A percentile compares a stretch with the other conserved stretches of the same genome.
These are phyloP conservation scores for Heliconius cydno DNA, from an alignment of 2,888 invertebrate species.

Conservation along the genomic window DNA sequence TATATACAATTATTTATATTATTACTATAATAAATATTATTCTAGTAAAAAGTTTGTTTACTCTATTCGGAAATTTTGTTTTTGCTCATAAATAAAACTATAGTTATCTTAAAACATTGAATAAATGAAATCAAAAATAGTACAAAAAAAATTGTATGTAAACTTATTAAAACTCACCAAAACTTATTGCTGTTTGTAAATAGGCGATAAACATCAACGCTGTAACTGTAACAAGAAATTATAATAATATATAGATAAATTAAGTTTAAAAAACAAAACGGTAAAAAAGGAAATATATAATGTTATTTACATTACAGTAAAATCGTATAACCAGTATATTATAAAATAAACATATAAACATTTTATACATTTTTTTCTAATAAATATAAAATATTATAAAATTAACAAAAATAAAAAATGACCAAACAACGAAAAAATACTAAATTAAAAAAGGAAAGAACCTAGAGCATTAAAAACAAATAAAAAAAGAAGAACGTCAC, in stretches of 20 bases:
- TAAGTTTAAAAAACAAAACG: neutral
- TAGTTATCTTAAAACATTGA: too few relatives aligned
- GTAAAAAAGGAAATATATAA: neutral
- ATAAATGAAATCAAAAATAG: too few relatives aligned
- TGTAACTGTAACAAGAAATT: constrained; percentile 68
- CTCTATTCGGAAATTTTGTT: too few relatives aligned
- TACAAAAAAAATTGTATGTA: neutral
- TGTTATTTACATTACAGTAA: too few relatives aligned
- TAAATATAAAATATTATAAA: neutral
- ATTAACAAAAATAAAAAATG: neutral
- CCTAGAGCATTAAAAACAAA: constrained; percentile 21
- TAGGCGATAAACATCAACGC: constrained; percentile 70
- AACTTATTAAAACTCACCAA: constrained; percentile 65
- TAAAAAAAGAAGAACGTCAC: constrained; percentile 29
- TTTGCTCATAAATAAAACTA: too few relatives aligned
- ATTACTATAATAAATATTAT: too few relatives aligned
- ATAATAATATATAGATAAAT: constrained; percentile 27
- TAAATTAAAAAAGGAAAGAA: neutral
- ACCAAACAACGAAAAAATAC: constrained; percentile 27
- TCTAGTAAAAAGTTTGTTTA: too few relatives aligned
- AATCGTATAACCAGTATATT: neutral
- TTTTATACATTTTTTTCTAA: neutral
- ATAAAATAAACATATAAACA: neutral
- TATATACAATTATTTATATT: too few relatives aligned
- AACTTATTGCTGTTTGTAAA: constrained; percentile 63